These are phyloP conservation scores for Yasuhikotakia modesta DNA, from an alignment of 2,797 vertebrate genomes.

Conservation along the genomic window DNA sequence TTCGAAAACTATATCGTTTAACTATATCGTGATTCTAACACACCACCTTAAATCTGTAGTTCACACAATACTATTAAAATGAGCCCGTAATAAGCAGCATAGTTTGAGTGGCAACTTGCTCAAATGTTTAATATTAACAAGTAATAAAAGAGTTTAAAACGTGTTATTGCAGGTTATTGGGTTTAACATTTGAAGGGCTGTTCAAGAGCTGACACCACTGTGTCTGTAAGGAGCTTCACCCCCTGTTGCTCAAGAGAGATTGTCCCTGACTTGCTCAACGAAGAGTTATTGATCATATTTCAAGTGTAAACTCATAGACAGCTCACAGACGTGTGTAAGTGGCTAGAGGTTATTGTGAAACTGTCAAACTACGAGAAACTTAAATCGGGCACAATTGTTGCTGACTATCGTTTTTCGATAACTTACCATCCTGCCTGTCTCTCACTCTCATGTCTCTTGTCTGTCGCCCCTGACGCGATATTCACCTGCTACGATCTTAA, in stretches of 20 bases:
- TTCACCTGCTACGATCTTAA: constrained; percentile 28
- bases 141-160: background rate
- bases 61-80: too few species aligned
- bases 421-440: background rate
- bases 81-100: background rate
- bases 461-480: background rate
- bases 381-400: constrained; percentile 2
- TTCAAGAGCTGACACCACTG: background rate
- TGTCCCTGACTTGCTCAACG: background rate
- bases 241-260: background rate
- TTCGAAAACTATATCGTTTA: background rate
- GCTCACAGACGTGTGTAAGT: background rate
- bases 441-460: too few species aligned
- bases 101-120: background rate
- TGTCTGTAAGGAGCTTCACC: background rate
- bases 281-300: background rate
- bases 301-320: background rate
- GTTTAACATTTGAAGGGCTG: background rate
- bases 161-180: background rate
- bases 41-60: background rate
- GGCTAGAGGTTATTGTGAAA: background rate
- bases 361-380: constrained; percentile 9
- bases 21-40: too few species aligned
- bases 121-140: background rate
- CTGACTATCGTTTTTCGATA: constrained; percentile 24